Base-by-base conservation (phyloP, 2,888 invertebrate genomes). In the Neoascia interrupta region DNA sequence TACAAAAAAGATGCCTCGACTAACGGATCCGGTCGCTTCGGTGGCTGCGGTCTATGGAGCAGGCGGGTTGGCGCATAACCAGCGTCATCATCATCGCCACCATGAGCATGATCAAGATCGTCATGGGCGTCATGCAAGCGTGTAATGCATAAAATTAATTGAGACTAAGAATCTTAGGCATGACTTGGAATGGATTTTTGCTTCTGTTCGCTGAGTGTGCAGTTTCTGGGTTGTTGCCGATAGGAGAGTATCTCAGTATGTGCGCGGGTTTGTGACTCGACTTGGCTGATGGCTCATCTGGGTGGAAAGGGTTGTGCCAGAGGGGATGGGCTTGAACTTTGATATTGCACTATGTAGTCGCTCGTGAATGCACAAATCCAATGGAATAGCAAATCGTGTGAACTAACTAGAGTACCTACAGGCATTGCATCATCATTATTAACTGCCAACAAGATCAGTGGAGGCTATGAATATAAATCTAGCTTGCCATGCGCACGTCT, bases 71-170 rank as follows among this genome's bases (percentile, higher is more conserved):
- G 28, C 26, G 45, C 37, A 28, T 37, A 41, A 43, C 53, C 58
- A 72, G 53, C 63, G 43, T 63, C 56, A 75, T 43, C 70, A 54
- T 58, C 69, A 45, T 51, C 66, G 36, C 43, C 72, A 61, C 45
- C 70, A 60, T 49, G 54, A 31, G 28, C 61, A 73, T 56, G 66
- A 79, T 73, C 72, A 73, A 61, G 73, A 79, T 73, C 68, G 73
- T 79, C 79, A 73, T 79, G 51, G 60, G 51, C 79, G 68, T 73
- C 79, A 79, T 73, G 79, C 60, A 56, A 79, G 66, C 79, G 73
- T 73, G 73, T 68, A 66, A 68, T 73, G 79, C 73, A 79, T 79
- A 73, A 79, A 79, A 79, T 79, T 79, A 79, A 79, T 79, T 79
- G 72, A 72, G 60, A 58, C 76, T 79, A 41, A 37, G 61, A 79